Conservation (phyloP, 1,140 invertebrate genomes). For the Elysia chlorotica region DNA sequence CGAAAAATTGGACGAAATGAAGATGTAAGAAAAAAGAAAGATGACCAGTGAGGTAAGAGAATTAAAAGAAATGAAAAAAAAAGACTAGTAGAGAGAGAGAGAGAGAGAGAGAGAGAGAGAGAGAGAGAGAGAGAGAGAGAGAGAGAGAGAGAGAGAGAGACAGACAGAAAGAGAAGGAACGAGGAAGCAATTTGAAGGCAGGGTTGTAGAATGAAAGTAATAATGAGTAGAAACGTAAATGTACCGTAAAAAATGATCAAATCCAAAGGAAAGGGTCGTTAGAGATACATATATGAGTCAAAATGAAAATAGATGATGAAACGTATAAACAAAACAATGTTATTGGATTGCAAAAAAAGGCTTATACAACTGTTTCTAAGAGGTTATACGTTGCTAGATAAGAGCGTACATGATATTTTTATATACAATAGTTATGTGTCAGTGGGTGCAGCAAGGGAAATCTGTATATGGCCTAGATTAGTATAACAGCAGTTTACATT, state of each 20-base stretch:
- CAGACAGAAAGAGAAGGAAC: not conserved
- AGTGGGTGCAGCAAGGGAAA: not conserved
- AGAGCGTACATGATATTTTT: not conserved
- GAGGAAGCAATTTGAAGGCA: not conserved
- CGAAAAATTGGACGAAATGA: too few species aligned
- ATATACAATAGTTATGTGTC: not conserved
- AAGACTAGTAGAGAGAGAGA: too few species aligned
- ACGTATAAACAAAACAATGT: not conserved
- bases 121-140: not conserved
- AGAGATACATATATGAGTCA: not conserved
- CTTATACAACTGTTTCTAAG: not conserved
- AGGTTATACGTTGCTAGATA: not conserved
- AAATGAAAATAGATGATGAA: not conserved
- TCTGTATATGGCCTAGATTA: too few species aligned
- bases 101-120: not conserved
- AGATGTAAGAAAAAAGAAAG: not conserved
- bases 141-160: conserved; percentile 7
- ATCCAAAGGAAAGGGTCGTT: not conserved
- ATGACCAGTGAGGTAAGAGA: not conserved
- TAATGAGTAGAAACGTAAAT: not conserved
- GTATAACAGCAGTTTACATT: not conserved
- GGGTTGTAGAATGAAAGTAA: not conserved
- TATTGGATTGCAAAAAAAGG: not conserved
- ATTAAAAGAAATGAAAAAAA: not conserved
- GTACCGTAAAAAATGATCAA: not conserved